Base-by-base conservation (phyloP, 2,113 vertebrate species). In the Chlorodrepanis virens region DNA sequence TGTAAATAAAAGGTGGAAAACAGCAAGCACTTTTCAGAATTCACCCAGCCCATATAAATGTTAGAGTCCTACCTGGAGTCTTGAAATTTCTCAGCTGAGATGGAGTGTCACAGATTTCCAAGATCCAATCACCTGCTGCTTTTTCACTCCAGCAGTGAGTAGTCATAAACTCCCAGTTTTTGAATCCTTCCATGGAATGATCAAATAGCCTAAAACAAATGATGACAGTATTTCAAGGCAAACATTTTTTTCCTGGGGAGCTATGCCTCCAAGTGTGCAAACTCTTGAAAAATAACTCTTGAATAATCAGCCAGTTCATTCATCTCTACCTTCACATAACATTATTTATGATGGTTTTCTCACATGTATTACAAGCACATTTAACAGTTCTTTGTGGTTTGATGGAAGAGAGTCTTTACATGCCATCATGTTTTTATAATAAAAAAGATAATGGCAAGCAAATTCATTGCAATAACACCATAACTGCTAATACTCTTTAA, bases 161-260 rank as follows among this genome's bases (percentile, higher is more conserved):
- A 85, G 99, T 99, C 99, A 99, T 99, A 93, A 99, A 99, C 96
- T 99, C 99, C 99, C 99, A 99, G 97, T 99, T 99, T 98, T 99
- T 99, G 98, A 99, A 99, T 70, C 99, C 99, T 98, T 99, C 99
- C 99, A 99, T 99, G 89, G 99, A 99, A 98, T 99, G 99, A 97
- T 99, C 99, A 98, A 99, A 99, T 87, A 99, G 97, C 97, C 99
- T 99, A 98, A 47, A 97, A 96, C 39, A 98, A 93, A 97, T 60
- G 0, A 88, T 49, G 14, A 67, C 40, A 92, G 91, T 82, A 82
- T 23, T 84, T 85, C 42, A 87, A 61, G n/a, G 15, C 20, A 65
- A 54, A 10, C 2, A 16, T 16, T 40, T 37, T 40, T 21, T 70
- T 27, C 2, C 29, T 47, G 11, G 6, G 6, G 56, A 77, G 11